Percentiles rank a stretch among this genome's conserved stretches.
Evolutionary conservation across 2,888 invertebrate species (phyloP).

Genomic region (Diarsia dahlii): DNA sequence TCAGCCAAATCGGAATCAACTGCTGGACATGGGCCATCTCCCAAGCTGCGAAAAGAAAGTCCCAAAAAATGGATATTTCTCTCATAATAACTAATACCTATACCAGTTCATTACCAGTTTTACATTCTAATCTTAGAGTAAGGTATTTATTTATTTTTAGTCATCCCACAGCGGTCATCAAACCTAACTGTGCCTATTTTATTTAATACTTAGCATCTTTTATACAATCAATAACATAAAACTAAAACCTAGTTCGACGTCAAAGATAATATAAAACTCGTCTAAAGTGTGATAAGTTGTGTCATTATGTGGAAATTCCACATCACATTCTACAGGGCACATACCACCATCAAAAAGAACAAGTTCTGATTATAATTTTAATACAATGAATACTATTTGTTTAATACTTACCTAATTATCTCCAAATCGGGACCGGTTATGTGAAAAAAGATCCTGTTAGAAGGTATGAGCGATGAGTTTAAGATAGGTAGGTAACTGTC

Average conservation of each 20-base stretch:
- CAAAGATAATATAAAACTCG: conserved; percentile 18
- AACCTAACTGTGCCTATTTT: conserved; percentile 18
- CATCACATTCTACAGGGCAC: conserved; percentile 23
- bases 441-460: conserved; percentile 45
- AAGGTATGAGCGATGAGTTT: conserved; percentile 18
- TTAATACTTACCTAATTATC: conserved; percentile 17
- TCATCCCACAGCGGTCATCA: conserved; percentile 25
- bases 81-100: neutral
- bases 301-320: conserved; percentile 49
- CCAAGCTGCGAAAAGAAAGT: neutral
- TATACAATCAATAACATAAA: conserved; percentile 6
- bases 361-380: conserved; percentile 47
- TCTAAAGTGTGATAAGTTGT: neutral
- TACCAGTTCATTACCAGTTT: neutral
- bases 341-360: conserved; percentile 36
- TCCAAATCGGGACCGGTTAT: conserved; percentile 50
- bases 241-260: neutral
- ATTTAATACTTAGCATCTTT: neutral
- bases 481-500: neutral
- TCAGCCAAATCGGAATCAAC: neutral
- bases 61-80: neutral
- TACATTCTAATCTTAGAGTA: neutral
- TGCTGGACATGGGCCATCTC: neutral
- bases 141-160: conserved; percentile 4
- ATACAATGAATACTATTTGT: conserved; percentile 33